These are phyloP conservation scores for Molorchus minor DNA, from an alignment of 2,888 invertebrate genomes.

Conservation along the genomic window DNA sequence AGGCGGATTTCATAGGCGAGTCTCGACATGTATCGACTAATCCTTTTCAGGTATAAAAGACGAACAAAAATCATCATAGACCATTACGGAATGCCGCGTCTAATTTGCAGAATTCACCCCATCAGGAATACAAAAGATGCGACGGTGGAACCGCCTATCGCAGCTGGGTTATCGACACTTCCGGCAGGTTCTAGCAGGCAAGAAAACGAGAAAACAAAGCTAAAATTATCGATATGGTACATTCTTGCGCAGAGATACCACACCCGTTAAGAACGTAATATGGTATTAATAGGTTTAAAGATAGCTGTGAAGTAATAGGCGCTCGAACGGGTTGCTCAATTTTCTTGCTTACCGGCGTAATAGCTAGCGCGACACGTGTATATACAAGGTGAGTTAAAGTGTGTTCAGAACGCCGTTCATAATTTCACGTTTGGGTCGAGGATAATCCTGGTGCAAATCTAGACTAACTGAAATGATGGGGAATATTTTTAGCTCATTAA, in stretches of 20 bases:
- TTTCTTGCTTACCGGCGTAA: slow-evolving; percentile 2
- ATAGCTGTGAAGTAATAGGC: slow-evolving; percentile 38
- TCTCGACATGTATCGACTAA: neutral
- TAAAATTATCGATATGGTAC: slow-evolving; percentile 17
- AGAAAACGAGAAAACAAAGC: slow-evolving; percentile 28
- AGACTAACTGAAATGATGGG: too few relatives aligned
- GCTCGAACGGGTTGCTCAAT: slow-evolving; percentile 35
- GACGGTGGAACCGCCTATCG: slow-evolving; percentile 32
- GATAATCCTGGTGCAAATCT: too few relatives aligned
- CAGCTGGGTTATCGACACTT: slow-evolving; percentile 33
- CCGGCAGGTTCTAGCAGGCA: slow-evolving; percentile 21
- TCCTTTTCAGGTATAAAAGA: slow-evolving; percentile 12
- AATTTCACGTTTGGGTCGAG: too few relatives aligned
- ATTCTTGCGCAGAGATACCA: slow-evolving; percentile 8
- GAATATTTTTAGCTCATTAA: too few relatives aligned
- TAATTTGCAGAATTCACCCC: slow-evolving; percentile 4
- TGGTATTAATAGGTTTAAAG: slow-evolving; percentile 38
- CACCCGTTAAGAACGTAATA: slow-evolving; percentile 33
- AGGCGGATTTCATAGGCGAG: neutral
- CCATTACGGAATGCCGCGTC: neutral
- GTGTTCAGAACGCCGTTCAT: too few relatives aligned
- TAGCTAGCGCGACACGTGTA: slow-evolving; percentile 14
- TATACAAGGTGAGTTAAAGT: neutral
- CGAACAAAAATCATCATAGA: neutral
- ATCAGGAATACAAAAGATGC: slow-evolving; percentile 30